Conservation (phyloP, 2,113 vertebrate species). For the Dasyurus viverrinus region DNA sequence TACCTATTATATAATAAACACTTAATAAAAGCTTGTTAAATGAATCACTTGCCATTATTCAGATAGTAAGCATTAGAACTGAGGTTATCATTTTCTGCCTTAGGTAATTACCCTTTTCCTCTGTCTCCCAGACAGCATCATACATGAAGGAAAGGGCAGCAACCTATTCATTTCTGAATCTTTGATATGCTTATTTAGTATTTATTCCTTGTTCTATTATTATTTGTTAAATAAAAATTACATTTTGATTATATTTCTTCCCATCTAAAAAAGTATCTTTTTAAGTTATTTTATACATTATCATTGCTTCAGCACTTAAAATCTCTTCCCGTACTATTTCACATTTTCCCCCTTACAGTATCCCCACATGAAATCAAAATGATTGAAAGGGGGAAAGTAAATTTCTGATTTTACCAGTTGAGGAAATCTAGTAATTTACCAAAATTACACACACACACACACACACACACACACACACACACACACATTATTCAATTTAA, state of each 20-base stretch:
- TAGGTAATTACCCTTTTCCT: background rate
- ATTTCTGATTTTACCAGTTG: background rate
- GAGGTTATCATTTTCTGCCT: background rate
- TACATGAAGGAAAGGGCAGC: background rate
- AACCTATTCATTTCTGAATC: background rate
- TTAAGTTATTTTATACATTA: background rate
- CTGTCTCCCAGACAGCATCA: background rate
- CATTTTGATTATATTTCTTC: background rate
- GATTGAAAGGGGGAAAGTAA: background rate
- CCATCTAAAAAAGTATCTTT: background rate
- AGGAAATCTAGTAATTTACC: background rate
- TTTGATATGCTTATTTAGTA: background rate
- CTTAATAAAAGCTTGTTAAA: background rate
- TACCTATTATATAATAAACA: background rate
- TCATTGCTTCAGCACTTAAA: background rate
- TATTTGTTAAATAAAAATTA: background rate
- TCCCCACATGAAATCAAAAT: background rate
- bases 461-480: no score
- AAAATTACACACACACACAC: background rate
- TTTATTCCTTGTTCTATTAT: background rate
- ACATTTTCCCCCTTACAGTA: background rate
- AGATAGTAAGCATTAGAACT: background rate
- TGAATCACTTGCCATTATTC: background rate
- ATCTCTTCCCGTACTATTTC: background rate
- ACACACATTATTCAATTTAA: background rate